Evolutionary conservation across 2,797 vertebrate genomes (phyloP), one percentile per base, ranked within the genome.

Genomic region (Hydrocynus forskahlii): DNA sequence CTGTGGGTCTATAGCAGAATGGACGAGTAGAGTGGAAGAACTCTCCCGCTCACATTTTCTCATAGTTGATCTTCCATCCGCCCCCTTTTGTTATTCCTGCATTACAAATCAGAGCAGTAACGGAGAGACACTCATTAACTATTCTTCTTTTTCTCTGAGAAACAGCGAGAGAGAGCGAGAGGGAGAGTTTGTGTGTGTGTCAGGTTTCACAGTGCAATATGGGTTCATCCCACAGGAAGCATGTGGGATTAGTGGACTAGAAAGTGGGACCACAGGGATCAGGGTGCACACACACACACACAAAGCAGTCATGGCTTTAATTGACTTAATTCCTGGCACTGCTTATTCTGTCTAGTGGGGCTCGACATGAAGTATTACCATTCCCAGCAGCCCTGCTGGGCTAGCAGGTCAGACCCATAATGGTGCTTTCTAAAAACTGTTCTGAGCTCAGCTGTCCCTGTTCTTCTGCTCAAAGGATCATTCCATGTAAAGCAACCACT

Each of bases 281-380:
- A 55, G 19, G 10, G 35, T 38, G 45, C 67, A 55, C 48, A 48
- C 57, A 66, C 78, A 67, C 73, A 70, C 81, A 62, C 62, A 78
- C 83, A 68, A 45, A 60, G 54, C 60, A 43, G 72, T 64, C 60
- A 54, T 76, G 57, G 68, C 60, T 81, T 78, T 86, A 83, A 81
- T 75, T 86, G 79, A 78, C 50, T 81, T 52, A 62, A 76, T 84
- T 78, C 75, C 79, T 70, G 55, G 63, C 38, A 70, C 69, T 74
- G 21, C 74, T 35, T 70, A 12, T 40, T 79, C 43, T 55, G 40
- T 76, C 82, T 76, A 66, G 73, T 40, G 17, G 66, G 55, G 80
- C 75, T 63, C 14, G 43, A 54, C 60, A 60, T 59, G 57, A 68
- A 48, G 73, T 62, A 35, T 59, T 73, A 74, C 55, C 6, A 13